Base-by-base conservation (phyloP, 2,113 vertebrate genomes). In the Neotoma lepida region DNA sequence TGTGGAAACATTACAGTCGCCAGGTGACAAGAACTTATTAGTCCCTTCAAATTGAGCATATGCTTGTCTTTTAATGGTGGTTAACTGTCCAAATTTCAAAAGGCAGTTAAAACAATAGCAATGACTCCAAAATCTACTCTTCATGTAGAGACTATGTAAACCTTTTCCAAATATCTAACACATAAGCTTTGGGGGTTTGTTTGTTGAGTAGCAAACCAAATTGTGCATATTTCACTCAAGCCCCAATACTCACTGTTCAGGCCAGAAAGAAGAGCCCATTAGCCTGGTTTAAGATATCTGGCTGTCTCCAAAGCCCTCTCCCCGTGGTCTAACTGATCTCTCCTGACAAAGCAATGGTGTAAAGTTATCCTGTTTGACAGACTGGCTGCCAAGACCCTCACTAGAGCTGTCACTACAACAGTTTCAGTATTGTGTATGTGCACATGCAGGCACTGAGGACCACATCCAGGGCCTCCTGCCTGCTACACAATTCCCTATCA, bases 121-220 rank as follows among this genome's bases (percentile, higher is more conserved):
- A 4, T 68, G 70, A 10, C 44, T 56, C 22, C 33, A 86, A 89
- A 84, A 56, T 41, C 51, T 0, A 46, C 28, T 71, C 33, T 74
- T 93, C 10, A 41, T 76, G 44, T 28, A 84, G 35, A 90, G 17
- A 86, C 5, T 70, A 18, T 33, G 6, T 68, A 58, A 66, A 46
- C 18, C 33, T 61, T 56, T 51, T 84, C 87, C 85, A 91, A 73
- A 73, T 64, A 51, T 51, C 26, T 91, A 35, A 18, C 61, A 15
- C n/a, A 17, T 41, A 61, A 82, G n/a, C 13, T 61, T 58, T 39
- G n/a, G 6, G 12, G 13, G 26, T 74, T 26, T 14, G 73, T 39
- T 54, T 39, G 56, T n/a, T 46, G 28, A 54, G 64, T 82, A 96
- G 94, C 90, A 96, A 97, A 94, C 92, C 95, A 44, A 94, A 76